phyloP scores from a whole-genome alignment of 2,113 vertebrate genomes.

The Brachirus orientalis region DNA sequence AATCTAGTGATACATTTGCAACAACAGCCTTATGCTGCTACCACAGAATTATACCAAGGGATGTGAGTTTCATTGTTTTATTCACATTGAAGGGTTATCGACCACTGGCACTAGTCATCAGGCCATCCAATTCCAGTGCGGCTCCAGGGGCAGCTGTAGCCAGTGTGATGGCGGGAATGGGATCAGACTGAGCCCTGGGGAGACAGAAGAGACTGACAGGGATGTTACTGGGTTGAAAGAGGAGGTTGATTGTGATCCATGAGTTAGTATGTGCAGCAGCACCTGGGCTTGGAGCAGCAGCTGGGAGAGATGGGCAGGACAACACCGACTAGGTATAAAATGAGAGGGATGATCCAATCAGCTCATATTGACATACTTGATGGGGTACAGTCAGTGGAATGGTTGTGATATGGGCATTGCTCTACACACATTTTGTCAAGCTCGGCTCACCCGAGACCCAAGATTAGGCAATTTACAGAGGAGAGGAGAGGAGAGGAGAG shows the following conservation, averaged over 20 bases:
- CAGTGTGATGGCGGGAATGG: conserved; percentile 66
- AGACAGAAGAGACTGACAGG: conserved; percentile 71
- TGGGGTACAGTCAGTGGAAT: conserved; percentile 18
- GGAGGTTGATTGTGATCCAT: conserved; percentile 80
- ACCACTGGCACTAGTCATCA: conserved; percentile 66
- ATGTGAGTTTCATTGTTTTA: conserved; percentile 51
- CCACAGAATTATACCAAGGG: conserved; percentile 31
- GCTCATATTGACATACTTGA: conserved; percentile 46
- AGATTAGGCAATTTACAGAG: neutral
- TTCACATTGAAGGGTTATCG: conserved; percentile 57
- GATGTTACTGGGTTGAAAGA: conserved; percentile 69
- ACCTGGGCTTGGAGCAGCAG: conserved; percentile 75
- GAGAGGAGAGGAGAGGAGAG: too few species aligned
- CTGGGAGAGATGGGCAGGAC: conserved; percentile 50
- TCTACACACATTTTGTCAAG: conserved; percentile 24
- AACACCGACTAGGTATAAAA: conserved; percentile 51
- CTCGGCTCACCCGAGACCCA: neutral
- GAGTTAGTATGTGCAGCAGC: conserved; percentile 63
- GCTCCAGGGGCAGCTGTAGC: conserved; percentile 71
- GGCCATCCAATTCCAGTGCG: conserved; percentile 66
- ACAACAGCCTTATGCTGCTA: conserved; percentile 12
- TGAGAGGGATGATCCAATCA: conserved; percentile 58
- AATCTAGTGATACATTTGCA: conserved; percentile 46
- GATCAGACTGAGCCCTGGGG: conserved; percentile 70
- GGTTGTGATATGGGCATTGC: conserved; percentile 28